These are phyloP conservation scores for Takifugu flavidus DNA, from an alignment of 2,113 vertebrate species.

Conservation along the genomic window DNA sequence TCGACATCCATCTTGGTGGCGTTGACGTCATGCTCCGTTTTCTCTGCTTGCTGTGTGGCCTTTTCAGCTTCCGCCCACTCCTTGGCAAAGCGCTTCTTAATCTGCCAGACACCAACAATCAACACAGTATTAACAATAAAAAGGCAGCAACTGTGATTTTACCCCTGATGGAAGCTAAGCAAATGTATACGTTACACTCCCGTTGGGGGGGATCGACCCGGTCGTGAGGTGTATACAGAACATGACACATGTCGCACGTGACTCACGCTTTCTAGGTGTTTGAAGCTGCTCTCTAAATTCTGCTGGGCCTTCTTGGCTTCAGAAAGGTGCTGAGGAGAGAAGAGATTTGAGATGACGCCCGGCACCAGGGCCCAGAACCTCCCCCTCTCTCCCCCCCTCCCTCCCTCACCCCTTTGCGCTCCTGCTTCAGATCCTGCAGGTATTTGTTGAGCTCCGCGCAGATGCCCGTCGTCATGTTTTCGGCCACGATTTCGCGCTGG, in stretches of 20 bases:
- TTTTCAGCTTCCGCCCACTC: conserved; percentile 85
- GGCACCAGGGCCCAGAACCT: not conserved
- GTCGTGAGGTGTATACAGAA: no score
- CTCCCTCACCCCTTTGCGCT: conserved; percentile 71
- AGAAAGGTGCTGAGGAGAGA: conserved; percentile 71
- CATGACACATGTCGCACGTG: not conserved
- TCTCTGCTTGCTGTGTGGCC: conserved; percentile 78
- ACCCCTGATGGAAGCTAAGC: no score
- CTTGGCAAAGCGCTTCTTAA: conserved; percentile 83
- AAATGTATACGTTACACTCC: not conserved
- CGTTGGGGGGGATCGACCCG: no score
- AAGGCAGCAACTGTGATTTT: not conserved
- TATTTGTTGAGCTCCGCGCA: conserved; percentile 68
- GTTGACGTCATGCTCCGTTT: conserved; percentile 74
- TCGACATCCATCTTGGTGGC: conserved; percentile 81
- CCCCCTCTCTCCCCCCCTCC: not conserved
- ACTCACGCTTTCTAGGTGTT: conserved; percentile 84
- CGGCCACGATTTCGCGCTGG: conserved; percentile 69
- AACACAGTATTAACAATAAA: conserved; percentile 21
- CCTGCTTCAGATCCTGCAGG: conserved; percentile 68
- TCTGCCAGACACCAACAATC: conserved; percentile 62
- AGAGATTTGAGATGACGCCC: conserved; percentile 4
- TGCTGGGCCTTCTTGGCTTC: conserved; percentile 85
- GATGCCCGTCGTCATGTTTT: conserved; percentile 69
- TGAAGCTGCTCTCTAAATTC: conserved; percentile 78